phyloP scores from a whole-genome alignment of 2,888 invertebrate species.

The Schizaphis graminum region DNA sequence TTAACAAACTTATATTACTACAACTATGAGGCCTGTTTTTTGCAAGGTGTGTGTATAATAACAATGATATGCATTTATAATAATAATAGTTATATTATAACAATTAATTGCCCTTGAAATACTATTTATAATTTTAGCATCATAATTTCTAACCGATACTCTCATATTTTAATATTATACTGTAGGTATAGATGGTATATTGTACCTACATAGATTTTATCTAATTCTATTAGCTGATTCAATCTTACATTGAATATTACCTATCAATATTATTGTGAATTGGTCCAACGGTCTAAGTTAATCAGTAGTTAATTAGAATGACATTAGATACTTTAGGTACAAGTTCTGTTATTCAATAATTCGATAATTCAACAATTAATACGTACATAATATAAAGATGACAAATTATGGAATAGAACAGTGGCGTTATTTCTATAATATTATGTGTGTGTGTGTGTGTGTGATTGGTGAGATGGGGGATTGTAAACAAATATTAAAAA shows the following conservation, averaged over 20 bases:
- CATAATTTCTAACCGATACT: not conserved
- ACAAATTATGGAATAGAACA: not conserved
- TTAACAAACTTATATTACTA: not conserved
- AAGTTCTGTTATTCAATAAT: not conserved
- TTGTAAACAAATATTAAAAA: not conserved
- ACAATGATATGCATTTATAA: slow-evolving; percentile 37
- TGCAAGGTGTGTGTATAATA: slow-evolving; percentile 2
- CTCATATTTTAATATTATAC: not conserved
- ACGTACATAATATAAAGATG: not conserved
- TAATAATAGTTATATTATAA: slow-evolving; percentile 9
- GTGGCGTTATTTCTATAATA: not conserved
- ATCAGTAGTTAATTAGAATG: not conserved
- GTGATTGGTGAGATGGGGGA: not conserved
- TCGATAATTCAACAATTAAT: not conserved
- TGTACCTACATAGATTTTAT: slow-evolving; percentile 19
- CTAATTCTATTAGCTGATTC: not conserved
- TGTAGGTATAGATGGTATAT: not conserved
- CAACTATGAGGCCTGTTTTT: not conserved
- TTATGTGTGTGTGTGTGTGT: not conserved
- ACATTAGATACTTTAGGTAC: not conserved
- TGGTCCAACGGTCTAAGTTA: not conserved
- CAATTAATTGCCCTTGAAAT: slow-evolving; percentile 37
- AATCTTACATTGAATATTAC: not conserved
- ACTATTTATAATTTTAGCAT: slow-evolving; percentile 1
- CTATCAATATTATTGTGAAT: not conserved